Conservation (phyloP, 2,113 vertebrate species). For the Cettia cetti region DNA sequence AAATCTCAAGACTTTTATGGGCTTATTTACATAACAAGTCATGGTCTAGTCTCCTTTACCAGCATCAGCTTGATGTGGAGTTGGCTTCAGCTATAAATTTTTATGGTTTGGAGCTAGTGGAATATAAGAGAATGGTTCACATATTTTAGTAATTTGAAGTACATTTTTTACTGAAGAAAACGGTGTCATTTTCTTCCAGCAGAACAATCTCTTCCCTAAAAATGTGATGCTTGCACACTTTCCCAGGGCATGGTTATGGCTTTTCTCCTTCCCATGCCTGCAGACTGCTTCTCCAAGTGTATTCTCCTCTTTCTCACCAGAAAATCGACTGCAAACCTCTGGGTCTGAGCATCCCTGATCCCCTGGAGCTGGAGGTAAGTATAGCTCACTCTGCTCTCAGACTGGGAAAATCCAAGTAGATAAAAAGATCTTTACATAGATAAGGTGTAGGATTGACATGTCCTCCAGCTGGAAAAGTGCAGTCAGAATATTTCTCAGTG, state of each 20-base stretch:
- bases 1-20: constrained; percentile 18
- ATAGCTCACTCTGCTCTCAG: neutral
- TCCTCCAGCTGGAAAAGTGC: neutral
- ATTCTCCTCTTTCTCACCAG: neutral
- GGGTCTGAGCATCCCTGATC: neutral
- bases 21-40: constrained; percentile 54
- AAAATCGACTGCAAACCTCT: neutral
- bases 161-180: neutral
- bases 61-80: neutral
- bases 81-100: constrained; percentile 27
- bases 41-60: constrained; percentile 21
- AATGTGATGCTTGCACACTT: neutral
- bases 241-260: neutral
- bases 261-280: neutral
- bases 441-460: neutral
- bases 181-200: neutral
- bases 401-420: neutral
- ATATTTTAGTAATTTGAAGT: neutral
- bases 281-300: neutral
- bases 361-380: neutral
- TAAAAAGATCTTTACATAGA: neutral
- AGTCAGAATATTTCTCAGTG: neutral
- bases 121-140: neutral
- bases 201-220: neutral
- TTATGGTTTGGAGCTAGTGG: neutral